Base-by-base conservation (phyloP, 2,888 invertebrate species). In the Flexamia atlantica region DNA sequence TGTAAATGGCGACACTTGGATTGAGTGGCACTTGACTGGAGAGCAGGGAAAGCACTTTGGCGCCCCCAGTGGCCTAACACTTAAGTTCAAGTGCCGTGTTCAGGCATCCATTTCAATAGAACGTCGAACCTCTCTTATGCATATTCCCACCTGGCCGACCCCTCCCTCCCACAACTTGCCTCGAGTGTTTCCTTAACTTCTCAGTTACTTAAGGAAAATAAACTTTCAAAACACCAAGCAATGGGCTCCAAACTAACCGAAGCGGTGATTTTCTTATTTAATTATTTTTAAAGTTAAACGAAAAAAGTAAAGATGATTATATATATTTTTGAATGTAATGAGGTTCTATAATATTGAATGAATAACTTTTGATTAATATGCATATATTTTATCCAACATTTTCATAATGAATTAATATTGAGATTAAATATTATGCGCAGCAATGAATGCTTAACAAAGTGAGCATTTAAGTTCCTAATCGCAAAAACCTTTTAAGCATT, bases 31-130 rank as follows among this genome's bases (percentile, higher is more conserved):
- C 79, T 79, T 79, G 79, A 79, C 50, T 50, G 57, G 57, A 79
- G 79, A 79, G 79, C 32, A 30, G 79, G 36, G 53, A 79, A 79
- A 79, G 79, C 79, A 79, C 79, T 79, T 79, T 53, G 36, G 79
- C 32, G 30, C 57, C 68, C 79, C 79, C 32, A 79, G 57, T 30
- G 50, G 79, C 53, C 79, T 57, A 32, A 57, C 79, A 79, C 79
- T 79, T 79, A 57, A 79, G 79, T 79, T 79, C 79, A 79, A 79
- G 79, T 79, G 79, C 79, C 72, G 50, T 79, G 79, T 79, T 20
- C 79, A 79, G 79, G 79, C 79, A 79, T 79, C 79, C 57, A 79
- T 79, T 79, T 79, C 79, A 79, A 79, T 79, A 79, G 32, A 36
- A 36, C 79, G 79, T 57, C 79, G 79, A 79, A 79, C 79, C 79